Conservation (phyloP, 1,140 invertebrate genomes). For the Drosophila lacteicornis region DNA sequence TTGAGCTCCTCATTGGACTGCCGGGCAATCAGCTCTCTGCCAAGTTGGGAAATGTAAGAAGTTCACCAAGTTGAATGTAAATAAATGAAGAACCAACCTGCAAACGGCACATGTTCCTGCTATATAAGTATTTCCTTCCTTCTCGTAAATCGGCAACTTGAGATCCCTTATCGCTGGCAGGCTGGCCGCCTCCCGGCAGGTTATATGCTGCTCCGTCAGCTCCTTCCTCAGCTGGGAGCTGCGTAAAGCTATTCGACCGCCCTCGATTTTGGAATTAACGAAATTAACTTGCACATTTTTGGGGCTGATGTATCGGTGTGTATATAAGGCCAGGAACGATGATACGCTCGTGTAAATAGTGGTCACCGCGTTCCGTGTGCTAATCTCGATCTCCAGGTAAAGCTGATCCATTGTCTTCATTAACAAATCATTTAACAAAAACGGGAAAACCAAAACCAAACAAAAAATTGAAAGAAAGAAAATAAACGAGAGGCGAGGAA, state of each 20-base stretch:
- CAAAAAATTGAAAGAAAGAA: conserved; percentile 26
- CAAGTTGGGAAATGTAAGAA: background rate
- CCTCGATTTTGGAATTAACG: conserved; percentile 62
- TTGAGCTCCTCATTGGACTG: conserved; percentile 83
- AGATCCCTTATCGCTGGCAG: conserved; percentile 66
- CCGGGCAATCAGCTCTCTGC: conserved; percentile 86
- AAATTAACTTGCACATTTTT: conserved; percentile 74
- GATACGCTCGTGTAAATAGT: conserved; percentile 73
- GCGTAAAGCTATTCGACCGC: conserved; percentile 63
- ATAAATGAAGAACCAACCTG: conserved; percentile 23
- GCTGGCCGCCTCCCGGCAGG: conserved; percentile 61
- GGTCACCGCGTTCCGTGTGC: conserved; percentile 66
- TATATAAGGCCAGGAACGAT: conserved; percentile 75
- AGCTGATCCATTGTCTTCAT: conserved; percentile 78
- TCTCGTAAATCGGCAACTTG: conserved; percentile 78
- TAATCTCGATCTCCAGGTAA: conserved; percentile 80
- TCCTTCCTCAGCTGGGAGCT: conserved; percentile 61
- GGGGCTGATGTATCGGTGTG: conserved; percentile 67
- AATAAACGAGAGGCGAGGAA: conserved; percentile 31
- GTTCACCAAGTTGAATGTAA: background rate
- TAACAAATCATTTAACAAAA: conserved; percentile 67
- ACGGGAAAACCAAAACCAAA: conserved; percentile 53
- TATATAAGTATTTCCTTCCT: conserved; percentile 87
- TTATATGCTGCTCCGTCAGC: conserved; percentile 74
- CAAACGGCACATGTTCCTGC: conserved; percentile 88